Conservation (phyloP, 2,797 vertebrate genomes). For the Smutsia gigantea region DNA sequence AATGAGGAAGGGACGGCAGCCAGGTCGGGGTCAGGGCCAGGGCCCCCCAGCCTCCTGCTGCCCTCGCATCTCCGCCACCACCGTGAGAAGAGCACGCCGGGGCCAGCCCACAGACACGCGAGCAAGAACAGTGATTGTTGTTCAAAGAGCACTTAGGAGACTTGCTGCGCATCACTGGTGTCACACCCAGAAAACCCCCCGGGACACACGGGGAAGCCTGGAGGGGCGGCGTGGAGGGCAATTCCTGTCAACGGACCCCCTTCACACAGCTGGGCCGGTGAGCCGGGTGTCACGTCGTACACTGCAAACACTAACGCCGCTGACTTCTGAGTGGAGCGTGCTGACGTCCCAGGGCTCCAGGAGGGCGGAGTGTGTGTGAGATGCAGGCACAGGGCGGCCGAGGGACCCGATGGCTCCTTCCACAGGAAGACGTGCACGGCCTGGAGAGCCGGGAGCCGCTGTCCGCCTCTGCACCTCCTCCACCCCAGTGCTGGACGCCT, state of each 20-base stretch:
- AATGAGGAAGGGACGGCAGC: neutral
- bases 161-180: neutral
- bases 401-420: neutral
- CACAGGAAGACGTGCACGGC: too few species aligned
- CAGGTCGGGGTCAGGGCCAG: neutral
- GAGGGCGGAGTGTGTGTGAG: neutral
- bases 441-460: neutral
- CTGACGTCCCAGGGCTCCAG: neutral
- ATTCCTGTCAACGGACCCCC: too few species aligned
- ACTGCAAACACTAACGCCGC: neutral
- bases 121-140: neutral
- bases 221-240: neutral
- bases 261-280: neutral
- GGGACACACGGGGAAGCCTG: neutral
- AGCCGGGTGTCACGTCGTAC: neutral
- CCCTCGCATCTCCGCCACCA: neutral
- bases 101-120: neutral
- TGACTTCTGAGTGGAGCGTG: neutral
- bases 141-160: neutral
- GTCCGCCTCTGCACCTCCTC: neutral
- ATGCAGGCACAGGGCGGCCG: neutral
- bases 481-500: neutral
- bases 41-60: neutral
- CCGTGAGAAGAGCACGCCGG: neutral
- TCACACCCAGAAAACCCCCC: neutral